Evolutionary conservation across 2,113 vertebrate species (phyloP).

Genomic region (Manacus vitellinus): DNA sequence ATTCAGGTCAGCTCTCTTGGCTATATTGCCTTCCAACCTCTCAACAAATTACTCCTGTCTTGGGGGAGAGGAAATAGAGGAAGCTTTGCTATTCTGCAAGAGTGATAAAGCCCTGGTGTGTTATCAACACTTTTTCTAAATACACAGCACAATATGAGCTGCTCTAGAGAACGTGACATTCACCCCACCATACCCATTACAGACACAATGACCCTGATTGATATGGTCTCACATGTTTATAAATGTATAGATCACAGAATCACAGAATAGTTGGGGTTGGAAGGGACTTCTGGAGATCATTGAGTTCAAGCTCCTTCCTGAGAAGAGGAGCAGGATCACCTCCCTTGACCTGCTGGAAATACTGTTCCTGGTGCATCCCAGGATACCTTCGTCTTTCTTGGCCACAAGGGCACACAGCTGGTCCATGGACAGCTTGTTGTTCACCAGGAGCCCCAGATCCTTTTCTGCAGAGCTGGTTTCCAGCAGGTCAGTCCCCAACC

Average conservation of each 20-base stretch:
- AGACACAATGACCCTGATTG: background rate
- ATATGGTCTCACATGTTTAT: background rate
- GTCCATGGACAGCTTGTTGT: background rate
- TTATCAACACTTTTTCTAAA: background rate
- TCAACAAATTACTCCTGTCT: background rate
- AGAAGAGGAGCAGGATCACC: background rate
- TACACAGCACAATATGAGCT: background rate
- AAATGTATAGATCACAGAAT: background rate
- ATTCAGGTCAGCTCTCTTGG: background rate
- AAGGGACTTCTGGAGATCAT: background rate
- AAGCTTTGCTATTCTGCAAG: background rate
- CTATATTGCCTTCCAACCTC: background rate
- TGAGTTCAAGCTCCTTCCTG: background rate
- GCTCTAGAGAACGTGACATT: background rate
- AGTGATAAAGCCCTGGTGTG: background rate
- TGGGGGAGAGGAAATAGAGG: background rate
- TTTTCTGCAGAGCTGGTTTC: too few species aligned
- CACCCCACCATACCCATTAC: too few species aligned
- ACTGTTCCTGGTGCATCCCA: background rate
- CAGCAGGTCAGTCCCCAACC: too few species aligned
- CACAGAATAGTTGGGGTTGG: background rate
- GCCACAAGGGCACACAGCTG: background rate
- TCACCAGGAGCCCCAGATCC: background rate
- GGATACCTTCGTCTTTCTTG: fast-evolving
- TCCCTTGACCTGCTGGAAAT: background rate